A percentile compares a stretch with the other conserved stretches of the same genome.
These are phyloP conservation scores for Stercorarius parasiticus DNA, from an alignment of 2,113 vertebrate species.

Conservation along the genomic window DNA sequence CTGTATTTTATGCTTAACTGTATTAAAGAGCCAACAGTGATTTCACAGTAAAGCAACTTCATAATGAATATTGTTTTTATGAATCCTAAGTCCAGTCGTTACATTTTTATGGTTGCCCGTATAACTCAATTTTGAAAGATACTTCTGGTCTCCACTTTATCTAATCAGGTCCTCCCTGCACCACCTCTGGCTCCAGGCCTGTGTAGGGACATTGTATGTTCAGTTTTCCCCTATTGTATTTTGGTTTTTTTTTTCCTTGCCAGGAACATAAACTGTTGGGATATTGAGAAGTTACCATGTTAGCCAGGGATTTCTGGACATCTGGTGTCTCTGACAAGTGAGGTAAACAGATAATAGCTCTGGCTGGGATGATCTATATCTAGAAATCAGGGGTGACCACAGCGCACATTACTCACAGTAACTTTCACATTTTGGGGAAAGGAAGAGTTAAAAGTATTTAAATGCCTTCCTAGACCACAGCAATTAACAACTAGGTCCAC, in stretches of 20 bases:
- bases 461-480: neutral
- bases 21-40: slow-evolving; percentile 46
- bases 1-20: slow-evolving; percentile 54
- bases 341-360: neutral
- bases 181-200: neutral
- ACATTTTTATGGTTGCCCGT: neutral
- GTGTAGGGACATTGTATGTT: rapidly evolving
- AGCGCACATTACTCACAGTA: neutral
- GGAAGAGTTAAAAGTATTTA: neutral
- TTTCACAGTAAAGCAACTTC: slow-evolving; percentile 32
- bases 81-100: neutral
- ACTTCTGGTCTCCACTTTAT: neutral
- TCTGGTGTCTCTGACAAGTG: neutral
- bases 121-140: neutral
- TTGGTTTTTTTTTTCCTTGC: neutral
- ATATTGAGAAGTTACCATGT: neutral
- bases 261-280: neutral
- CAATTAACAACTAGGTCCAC: neutral
- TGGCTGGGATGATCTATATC: neutral
- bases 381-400: neutral
- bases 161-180: neutral
- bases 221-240: neutral
- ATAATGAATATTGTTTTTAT: slow-evolving; percentile 41
- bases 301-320: neutral
- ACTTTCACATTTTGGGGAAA: neutral